Percentiles rank a stretch among this genome's conserved stretches.
Conservation (phyloP, 1,140 invertebrate species). For the Pogonognathellus flavescens region DNA sequence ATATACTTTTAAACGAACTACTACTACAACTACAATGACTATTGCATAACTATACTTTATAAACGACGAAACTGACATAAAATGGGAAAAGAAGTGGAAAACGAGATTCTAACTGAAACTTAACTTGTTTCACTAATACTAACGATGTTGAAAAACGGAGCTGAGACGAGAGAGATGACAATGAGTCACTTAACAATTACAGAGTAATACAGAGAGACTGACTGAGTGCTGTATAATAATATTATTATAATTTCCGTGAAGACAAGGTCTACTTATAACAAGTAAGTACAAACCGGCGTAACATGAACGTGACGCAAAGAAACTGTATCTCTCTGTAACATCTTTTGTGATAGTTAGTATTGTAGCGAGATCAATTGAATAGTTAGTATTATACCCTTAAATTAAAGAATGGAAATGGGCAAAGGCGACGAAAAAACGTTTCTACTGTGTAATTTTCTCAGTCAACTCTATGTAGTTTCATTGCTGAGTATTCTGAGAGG, state of each 20-base stretch:
- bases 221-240: slow-evolving; percentile 20
- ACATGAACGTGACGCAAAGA: background rate
- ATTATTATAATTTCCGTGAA: background rate
- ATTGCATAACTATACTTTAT: background rate
- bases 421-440: slow-evolving; percentile 51
- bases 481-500: background rate
- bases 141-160: slow-evolving; percentile 1
- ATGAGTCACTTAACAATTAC: slow-evolving; percentile 45
- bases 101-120: background rate
- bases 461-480: slow-evolving; percentile 4
- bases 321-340: background rate
- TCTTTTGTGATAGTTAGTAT: background rate
- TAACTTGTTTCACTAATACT: background rate
- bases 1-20: background rate
- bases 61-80: background rate
- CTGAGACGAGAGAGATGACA: background rate
- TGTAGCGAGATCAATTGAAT: slow-evolving; percentile 40
- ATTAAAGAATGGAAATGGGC: slow-evolving; percentile 26
- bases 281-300: background rate
- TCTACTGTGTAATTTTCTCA: slow-evolving; percentile 50
- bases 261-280: background rate
- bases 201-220: background rate
- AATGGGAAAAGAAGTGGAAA: slow-evolving; percentile 5
- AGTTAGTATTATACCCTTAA: slow-evolving; percentile 36
- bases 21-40: no score